Conservation (phyloP, 2,797 vertebrate genomes). For the Rhinatrema bivittatum region DNA sequence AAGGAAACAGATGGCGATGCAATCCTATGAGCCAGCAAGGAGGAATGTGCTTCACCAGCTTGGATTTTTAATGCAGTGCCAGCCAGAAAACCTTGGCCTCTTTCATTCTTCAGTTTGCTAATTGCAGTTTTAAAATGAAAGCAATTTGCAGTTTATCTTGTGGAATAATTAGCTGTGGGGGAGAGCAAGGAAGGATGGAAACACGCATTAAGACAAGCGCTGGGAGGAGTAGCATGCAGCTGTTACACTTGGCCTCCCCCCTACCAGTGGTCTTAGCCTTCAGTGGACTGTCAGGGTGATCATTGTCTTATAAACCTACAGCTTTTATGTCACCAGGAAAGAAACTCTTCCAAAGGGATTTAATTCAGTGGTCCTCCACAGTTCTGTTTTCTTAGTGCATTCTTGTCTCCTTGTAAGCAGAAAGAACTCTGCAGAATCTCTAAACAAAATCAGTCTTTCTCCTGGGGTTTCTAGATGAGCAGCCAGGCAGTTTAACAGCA, state of each 20-base stretch:
- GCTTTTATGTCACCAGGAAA: slow-evolving; percentile 5
- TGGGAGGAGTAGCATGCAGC: slow-evolving; percentile 3
- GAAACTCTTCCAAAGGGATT: neutral
- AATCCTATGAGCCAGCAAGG: neutral
- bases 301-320: neutral
- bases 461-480: neutral
- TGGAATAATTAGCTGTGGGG: neutral
- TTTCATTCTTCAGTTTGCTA: neutral
- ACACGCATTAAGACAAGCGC: slow-evolving; percentile 5
- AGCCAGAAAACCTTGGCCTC: neutral
- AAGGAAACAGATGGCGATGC: neutral
- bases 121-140: neutral
- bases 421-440: neutral
- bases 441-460: slow-evolving; percentile 1
- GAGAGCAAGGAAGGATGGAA: slow-evolving; percentile 11
- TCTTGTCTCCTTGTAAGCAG: neutral
- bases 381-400: slow-evolving; percentile 8
- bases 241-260: slow-evolving; percentile 6
- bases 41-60: neutral
- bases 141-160: slow-evolving; percentile 8
- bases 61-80: neutral
- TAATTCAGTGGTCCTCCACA: neutral
- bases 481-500: neutral
- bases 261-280: neutral
- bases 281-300: neutral